phyloP scores from a whole-genome alignment of 2,113 vertebrate genomes.

The Vulpes vulpes region DNA sequence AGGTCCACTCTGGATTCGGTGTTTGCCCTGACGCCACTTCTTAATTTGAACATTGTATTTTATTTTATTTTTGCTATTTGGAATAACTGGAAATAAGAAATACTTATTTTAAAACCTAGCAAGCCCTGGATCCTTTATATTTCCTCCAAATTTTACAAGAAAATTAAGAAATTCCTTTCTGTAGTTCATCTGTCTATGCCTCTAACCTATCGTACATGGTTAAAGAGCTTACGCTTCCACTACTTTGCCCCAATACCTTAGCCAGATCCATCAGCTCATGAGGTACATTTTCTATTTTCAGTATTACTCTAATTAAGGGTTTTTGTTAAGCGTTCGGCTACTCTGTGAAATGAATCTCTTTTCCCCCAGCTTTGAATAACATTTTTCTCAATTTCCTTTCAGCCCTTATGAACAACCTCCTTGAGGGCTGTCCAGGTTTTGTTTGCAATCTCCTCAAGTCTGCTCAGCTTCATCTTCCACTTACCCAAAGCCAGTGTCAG shows the following conservation, averaged over 20 bases:
- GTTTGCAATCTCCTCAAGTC: background rate
- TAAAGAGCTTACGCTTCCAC: background rate
- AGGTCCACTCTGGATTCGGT: background rate
- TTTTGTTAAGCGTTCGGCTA: background rate
- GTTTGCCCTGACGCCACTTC: background rate
- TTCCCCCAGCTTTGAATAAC: background rate
- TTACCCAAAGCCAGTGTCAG: background rate
- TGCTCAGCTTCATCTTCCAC: background rate
- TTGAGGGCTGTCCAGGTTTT: background rate
- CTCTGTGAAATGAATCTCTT: background rate
- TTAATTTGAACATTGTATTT: slow-evolving; percentile 17
- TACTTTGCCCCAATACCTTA: background rate
- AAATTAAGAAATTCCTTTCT: slow-evolving; percentile 1
- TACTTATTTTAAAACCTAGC: background rate
- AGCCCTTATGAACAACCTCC: background rate
- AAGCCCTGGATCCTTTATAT: background rate
- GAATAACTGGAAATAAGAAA: background rate
- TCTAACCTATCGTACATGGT: background rate
- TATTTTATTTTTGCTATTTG: slow-evolving; percentile 29
- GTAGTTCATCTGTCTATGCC: background rate
- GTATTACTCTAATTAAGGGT: background rate
- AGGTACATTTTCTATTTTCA: background rate
- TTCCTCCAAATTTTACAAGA: slow-evolving; percentile 19
- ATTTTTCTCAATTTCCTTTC: background rate
- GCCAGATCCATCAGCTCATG: background rate